phyloP scores from a whole-genome alignment of 2,888 invertebrate species.

The Synanthedon tipuliformis region DNA sequence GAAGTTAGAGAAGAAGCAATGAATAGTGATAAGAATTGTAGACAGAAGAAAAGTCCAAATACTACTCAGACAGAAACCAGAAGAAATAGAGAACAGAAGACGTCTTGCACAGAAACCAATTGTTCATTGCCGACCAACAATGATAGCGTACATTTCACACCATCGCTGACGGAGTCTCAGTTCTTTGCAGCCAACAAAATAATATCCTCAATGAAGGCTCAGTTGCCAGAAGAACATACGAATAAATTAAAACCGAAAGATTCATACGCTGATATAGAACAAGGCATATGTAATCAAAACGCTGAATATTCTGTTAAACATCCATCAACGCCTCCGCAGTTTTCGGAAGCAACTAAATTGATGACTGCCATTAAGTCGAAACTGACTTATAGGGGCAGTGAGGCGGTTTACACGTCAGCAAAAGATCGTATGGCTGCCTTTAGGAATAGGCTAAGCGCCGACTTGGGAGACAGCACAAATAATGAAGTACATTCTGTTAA shows the following conservation, averaged over 20 bases:
- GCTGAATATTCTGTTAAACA: slow-evolving; percentile 55
- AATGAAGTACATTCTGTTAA: not conserved
- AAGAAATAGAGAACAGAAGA: slow-evolving; percentile 24
- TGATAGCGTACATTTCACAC: slow-evolving; percentile 42
- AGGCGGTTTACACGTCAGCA: slow-evolving; percentile 25
- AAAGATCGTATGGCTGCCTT: slow-evolving; percentile 39
- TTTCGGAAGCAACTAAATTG: slow-evolving; percentile 55
- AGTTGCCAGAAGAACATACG: slow-evolving; percentile 47
- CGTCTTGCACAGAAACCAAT: slow-evolving; percentile 33
- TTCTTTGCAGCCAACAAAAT: slow-evolving; percentile 61
- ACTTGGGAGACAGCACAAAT: not conserved
- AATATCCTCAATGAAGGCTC: slow-evolving; percentile 59
- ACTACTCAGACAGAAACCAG: slow-evolving; percentile 23
- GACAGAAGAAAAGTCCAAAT: slow-evolving; percentile 18
- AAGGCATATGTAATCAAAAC: slow-evolving; percentile 53
- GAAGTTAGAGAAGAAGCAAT: slow-evolving; percentile 25
- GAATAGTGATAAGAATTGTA: not conserved
- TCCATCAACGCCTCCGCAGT: slow-evolving; percentile 58
- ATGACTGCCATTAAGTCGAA: slow-evolving; percentile 59
- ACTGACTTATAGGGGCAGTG: slow-evolving; percentile 31
- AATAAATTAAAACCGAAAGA: slow-evolving; percentile 43
- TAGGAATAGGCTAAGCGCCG: slow-evolving; percentile 6
- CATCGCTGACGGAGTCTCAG: slow-evolving; percentile 58
- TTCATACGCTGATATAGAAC: slow-evolving; percentile 57
- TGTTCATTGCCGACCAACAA: slow-evolving; percentile 40